These are phyloP conservation scores for Acanthococcus lagerstroemiae DNA, from an alignment of 2,888 invertebrate species.

Conservation along the genomic window DNA sequence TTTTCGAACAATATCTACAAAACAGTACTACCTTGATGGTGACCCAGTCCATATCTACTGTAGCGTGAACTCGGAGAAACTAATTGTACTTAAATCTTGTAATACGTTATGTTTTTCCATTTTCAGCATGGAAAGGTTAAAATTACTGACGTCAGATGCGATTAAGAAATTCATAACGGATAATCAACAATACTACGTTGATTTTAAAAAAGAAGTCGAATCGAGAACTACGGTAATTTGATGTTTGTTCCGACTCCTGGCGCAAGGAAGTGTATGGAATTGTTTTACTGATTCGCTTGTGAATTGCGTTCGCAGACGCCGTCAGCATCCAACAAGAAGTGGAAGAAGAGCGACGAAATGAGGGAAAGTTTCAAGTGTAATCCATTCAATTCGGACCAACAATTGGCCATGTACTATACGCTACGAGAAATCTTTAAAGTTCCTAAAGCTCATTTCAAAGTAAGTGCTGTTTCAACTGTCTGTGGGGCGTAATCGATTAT, in stretches of 20 bases:
- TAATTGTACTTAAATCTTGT: too few relatives aligned
- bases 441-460: constrained; percentile 9
- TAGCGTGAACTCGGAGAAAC: background rate
- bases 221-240: background rate
- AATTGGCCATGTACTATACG: constrained; percentile 17
- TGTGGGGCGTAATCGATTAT: background rate
- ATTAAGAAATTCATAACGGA: constrained; percentile 10
- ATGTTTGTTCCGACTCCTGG: background rate
- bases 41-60: background rate
- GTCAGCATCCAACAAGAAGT: background rate
- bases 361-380: constrained; percentile 22
- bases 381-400: constrained; percentile 21
- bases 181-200: constrained; percentile 9
- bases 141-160: background rate
- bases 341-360: background rate
- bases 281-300: background rate
- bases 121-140: constrained; percentile 14
- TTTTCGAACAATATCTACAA: too few relatives aligned
- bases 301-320: background rate
- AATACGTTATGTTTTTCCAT: too few relatives aligned
- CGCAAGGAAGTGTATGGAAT: background rate
- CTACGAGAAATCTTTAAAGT: constrained; percentile 6
- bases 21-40: background rate
- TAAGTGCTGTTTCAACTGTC: background rate
- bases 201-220: background rate